phyloP scores from a whole-genome alignment of 2,113 vertebrate species.

The Mohoua ochrocephala region DNA sequence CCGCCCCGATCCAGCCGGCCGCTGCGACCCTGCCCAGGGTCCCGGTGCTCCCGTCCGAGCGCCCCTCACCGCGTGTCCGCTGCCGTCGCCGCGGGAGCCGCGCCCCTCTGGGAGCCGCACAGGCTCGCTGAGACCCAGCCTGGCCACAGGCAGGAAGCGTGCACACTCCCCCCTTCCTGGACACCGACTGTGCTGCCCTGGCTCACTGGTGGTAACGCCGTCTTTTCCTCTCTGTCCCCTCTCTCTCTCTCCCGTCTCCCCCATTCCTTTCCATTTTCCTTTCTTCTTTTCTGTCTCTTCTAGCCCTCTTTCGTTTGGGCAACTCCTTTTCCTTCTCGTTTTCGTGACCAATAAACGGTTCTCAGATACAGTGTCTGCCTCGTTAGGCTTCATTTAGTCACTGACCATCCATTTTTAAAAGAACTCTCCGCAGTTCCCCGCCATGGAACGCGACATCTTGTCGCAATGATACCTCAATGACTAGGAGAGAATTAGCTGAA shows the following conservation, averaged over 20 bases:
- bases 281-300: not conserved
- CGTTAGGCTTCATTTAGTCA: not conserved
- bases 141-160: too few species aligned
- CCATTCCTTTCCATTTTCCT: not conserved
- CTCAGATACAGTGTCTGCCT: not conserved
- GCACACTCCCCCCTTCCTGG: too few species aligned
- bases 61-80: not conserved
- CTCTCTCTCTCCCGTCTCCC: not conserved
- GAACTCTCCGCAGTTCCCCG: not conserved
- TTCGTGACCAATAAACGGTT: not conserved
- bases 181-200: too few species aligned
- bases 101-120: too few species aligned
- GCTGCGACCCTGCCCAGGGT: not conserved
- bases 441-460: not conserved
- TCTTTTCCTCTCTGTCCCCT: not conserved
- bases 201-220: too few species aligned
- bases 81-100: too few species aligned
- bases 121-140: too few species aligned
- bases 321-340: not conserved
- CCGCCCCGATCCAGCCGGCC: too few species aligned
- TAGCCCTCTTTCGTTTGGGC: not conserved
- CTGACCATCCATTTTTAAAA: not conserved
- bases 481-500: not conserved
- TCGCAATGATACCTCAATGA: not conserved
- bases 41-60: not conserved